A percentile compares a stretch with the other conserved stretches of the same genome.
Conservation (phyloP, 2,888 invertebrate species). For the Taenaris catops region DNA sequence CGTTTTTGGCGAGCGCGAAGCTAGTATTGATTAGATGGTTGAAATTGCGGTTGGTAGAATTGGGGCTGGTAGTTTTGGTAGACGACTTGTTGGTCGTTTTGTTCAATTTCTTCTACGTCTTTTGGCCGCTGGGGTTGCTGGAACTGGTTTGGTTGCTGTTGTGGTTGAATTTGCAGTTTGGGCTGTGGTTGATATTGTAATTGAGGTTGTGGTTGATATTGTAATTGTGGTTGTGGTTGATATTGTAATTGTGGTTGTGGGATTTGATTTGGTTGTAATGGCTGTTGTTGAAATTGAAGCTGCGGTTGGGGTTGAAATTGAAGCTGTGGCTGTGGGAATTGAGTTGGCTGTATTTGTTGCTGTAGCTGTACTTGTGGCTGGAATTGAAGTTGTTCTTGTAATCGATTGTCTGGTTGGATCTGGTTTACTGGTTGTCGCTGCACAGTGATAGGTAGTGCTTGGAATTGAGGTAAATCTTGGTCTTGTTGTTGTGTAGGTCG, state of each 20-base stretch:
- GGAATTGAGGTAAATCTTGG: constrained; percentile 8
- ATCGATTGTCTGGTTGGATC: constrained; percentile 1
- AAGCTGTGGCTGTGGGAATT: constrained; percentile 27
- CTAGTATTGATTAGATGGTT: constrained; percentile 20
- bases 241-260: constrained; percentile 15
- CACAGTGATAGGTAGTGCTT: constrained; percentile 9
- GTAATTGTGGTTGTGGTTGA: constrained; percentile 14
- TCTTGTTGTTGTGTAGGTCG: constrained; percentile 12
- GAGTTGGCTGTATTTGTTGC: constrained; percentile 17
- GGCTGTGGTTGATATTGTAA: too few species aligned
- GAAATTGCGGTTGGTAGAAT: constrained; percentile 26
- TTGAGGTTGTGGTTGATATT: constrained; percentile 18
- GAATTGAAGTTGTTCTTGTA: constrained; percentile 19
- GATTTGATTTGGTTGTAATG: constrained; percentile 15
- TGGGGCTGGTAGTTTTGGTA: constrained; percentile 31
- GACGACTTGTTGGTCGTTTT: constrained; percentile 23
- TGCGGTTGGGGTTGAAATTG: constrained; percentile 27
- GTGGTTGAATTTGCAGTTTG: constrained; percentile 15
- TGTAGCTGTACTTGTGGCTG: constrained; percentile 12
- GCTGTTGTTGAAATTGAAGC: constrained; percentile 3
- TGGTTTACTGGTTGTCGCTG: constrained; percentile 20
- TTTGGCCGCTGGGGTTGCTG: constrained; percentile 18
- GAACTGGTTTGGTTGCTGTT: constrained; percentile 14
- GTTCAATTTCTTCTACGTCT: constrained; percentile 25
- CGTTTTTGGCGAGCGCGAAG: too few species aligned